These are phyloP conservation scores for Sinohyriopsis cumingii DNA, from an alignment of 2,888 invertebrate genomes.

Conservation along the genomic window DNA sequence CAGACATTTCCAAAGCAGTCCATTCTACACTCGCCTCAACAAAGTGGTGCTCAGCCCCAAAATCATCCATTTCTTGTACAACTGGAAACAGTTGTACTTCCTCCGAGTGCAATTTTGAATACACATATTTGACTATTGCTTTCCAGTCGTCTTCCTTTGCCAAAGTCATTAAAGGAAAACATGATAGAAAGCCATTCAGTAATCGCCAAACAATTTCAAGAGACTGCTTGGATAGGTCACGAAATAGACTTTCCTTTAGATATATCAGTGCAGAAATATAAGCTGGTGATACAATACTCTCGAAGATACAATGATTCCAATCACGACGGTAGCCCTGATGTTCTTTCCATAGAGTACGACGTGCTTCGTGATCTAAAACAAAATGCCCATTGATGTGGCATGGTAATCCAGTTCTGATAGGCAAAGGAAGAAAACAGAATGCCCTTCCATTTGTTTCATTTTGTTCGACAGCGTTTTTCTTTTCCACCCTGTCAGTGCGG, in stretches of 20 bases:
- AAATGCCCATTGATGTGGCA: conserved; percentile 62
- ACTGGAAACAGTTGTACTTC: conserved; percentile 1
- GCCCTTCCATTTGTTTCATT: conserved; percentile 5
- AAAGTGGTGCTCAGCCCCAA: too few relatives aligned
- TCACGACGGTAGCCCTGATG: conserved; percentile 17
- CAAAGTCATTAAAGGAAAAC: conserved; percentile 16
- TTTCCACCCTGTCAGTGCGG: too few relatives aligned
- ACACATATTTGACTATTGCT: conserved; percentile 5
- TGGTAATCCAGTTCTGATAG: conserved; percentile 47
- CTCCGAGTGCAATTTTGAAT: not conserved
- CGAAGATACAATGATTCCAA: conserved; percentile 60
- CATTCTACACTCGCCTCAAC: not conserved
- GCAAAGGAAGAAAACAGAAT: conserved; percentile 58
- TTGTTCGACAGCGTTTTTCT: too few relatives aligned
- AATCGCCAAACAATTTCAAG: too few relatives aligned
- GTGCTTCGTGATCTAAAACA: conserved; percentile 54
- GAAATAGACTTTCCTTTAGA: conserved; percentile 12
- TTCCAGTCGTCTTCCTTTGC: conserved; percentile 18
- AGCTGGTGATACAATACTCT: conserved; percentile 50
- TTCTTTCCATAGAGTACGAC: conserved; percentile 40
- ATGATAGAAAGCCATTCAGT: too few relatives aligned
- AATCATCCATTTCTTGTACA: not conserved
- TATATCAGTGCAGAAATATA: conserved; percentile 38
- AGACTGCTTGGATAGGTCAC: not conserved
- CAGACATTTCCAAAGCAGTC: not conserved